These are phyloP conservation scores for Tiphia femorata DNA, from an alignment of 2,888 invertebrate species.

Conservation along the genomic window DNA sequence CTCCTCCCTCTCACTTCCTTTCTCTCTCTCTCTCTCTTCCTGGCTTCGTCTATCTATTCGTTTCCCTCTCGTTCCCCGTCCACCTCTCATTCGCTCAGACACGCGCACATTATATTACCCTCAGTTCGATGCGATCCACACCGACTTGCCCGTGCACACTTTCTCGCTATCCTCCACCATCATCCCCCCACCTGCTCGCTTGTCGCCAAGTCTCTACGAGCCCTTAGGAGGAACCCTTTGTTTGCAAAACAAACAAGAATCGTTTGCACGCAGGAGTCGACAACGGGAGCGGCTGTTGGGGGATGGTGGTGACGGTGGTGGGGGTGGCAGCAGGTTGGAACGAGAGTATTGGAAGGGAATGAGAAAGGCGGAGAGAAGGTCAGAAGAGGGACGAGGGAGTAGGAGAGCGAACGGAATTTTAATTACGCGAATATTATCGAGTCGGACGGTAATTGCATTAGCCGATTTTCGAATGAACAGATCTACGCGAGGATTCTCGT, in stretches of 20 bases:
- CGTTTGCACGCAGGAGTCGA: conserved; percentile 59
- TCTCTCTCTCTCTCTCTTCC: conserved; percentile 11
- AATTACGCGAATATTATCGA: conserved; percentile 64
- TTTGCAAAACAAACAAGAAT: conserved; percentile 68
- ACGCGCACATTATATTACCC: not conserved
- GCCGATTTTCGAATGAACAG: conserved; percentile 44
- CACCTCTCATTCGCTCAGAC: not conserved
- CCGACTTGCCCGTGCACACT: conserved; percentile 18
- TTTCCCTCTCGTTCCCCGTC: not conserved
- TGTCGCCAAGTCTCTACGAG: conserved; percentile 34
- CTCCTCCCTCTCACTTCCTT: conserved; percentile 21
- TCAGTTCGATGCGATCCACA: no score
- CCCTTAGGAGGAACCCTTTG: conserved; percentile 56
- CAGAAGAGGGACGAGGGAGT: conserved; percentile 33
- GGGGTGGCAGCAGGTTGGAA: conserved; percentile 19
- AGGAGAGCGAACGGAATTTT: conserved; percentile 55
- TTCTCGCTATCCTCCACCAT: conserved; percentile 19
- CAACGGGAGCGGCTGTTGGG: conserved; percentile 22
- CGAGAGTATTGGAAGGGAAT: conserved; percentile 2
- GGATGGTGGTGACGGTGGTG: conserved; percentile 19
- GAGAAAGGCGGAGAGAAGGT: conserved; percentile 16
- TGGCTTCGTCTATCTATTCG: conserved; percentile 3
- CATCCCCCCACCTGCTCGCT: conserved; percentile 21
- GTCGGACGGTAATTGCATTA: conserved; percentile 54
- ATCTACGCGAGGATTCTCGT: not conserved